A percentile compares a stretch with the other conserved stretches of the same genome.
phyloP scores from a whole-genome alignment of 1,140 invertebrate genomes.

The Drosophila mauritiana region DNA sequence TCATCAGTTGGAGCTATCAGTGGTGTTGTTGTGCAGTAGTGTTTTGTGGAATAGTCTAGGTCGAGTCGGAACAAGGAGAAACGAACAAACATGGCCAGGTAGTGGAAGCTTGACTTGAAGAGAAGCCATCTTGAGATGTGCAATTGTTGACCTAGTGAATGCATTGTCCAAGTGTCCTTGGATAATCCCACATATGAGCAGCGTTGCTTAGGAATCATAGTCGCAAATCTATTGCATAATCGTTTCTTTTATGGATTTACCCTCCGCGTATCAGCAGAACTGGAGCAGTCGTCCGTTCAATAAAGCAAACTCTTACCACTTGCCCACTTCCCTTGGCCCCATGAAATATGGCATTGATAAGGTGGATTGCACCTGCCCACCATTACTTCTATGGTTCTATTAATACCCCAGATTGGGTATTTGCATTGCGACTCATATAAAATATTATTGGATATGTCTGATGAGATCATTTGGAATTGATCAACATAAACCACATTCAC shows the following conservation, averaged over 20 bases:
- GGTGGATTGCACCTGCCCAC: constrained; percentile 46
- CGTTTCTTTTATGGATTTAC: constrained; percentile 56
- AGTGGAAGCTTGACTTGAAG: constrained; percentile 7
- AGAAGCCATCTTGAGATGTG: not conserved
- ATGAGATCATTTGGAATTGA: constrained; percentile 13
- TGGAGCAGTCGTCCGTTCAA: constrained; percentile 22
- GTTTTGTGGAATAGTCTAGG: constrained; percentile 18
- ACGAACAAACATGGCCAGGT: constrained; percentile 38
- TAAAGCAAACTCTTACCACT: constrained; percentile 44
- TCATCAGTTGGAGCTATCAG: not conserved
- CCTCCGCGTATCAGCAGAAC: constrained; percentile 35
- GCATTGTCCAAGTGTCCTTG: not conserved
- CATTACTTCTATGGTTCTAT: constrained; percentile 23
- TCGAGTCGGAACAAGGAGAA: constrained; percentile 22
- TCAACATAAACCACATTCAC: not conserved
- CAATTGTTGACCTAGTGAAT: constrained; percentile 8
- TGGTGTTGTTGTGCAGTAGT: constrained; percentile 16
- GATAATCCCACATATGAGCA: too few relatives aligned
- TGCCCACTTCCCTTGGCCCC: constrained; percentile 4
- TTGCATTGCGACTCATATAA: constrained; percentile 22
- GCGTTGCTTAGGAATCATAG: too few relatives aligned
- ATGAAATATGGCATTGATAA: constrained; percentile 55
- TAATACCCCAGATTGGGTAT: constrained; percentile 33
- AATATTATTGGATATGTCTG: constrained; percentile 38
- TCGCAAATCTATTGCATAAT: constrained; percentile 58